Conservation (phyloP, 2,113 vertebrate species). For the Ictalurus punctatus region DNA sequence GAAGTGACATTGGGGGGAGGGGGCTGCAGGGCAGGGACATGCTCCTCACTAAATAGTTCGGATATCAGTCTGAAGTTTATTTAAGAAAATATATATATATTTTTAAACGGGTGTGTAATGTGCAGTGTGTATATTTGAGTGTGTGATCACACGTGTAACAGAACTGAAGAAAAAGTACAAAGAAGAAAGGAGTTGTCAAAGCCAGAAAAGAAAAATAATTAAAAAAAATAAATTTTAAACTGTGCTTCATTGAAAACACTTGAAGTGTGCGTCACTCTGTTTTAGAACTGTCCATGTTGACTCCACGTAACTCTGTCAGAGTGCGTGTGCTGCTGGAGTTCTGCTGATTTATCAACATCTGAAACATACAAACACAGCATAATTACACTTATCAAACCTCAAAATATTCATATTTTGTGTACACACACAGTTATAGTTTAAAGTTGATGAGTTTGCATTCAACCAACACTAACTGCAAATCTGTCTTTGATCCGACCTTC, state of each 20-base stretch:
- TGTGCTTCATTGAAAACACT: neutral
- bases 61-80: neutral
- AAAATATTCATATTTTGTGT: neutral
- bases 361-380: constrained; percentile 15
- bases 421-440: no score
- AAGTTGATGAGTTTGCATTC: no score
- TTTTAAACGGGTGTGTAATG: no score
- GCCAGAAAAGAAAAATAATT: neutral
- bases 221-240: neutral
- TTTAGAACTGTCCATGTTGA: constrained; percentile 89
- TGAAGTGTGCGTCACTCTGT: constrained; percentile 76
- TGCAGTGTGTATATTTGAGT: neutral
- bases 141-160: neutral
- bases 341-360: constrained; percentile 96
- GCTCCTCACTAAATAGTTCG: neutral
- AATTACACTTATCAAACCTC: neutral
- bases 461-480: no score
- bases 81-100: neutral
- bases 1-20: neutral
- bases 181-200: neutral
- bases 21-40: no score
- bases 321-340: constrained; percentile 74
- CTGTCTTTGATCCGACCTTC: no score
- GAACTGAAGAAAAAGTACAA: neutral
- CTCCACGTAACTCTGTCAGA: constrained; percentile 92